Evolutionary conservation across 2,797 vertebrate species (phyloP).

Genomic region (Cottoperca gobio): DNA sequence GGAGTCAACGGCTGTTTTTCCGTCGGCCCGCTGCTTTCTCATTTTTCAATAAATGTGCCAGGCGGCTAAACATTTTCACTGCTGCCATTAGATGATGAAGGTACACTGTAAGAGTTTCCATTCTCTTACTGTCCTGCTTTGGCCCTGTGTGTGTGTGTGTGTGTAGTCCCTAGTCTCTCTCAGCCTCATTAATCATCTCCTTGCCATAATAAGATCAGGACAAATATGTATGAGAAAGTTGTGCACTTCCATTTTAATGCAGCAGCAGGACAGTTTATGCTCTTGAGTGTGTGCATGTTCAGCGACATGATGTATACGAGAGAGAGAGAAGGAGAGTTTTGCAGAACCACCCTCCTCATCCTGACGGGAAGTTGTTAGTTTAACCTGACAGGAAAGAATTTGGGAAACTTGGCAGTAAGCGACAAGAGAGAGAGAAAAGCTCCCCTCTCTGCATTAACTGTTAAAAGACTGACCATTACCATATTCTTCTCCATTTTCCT

Average conservation of each 20-base stretch:
- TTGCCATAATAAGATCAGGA: conserved; percentile 58
- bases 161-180: conserved; percentile 17
- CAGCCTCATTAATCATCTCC: conserved; percentile 65
- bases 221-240: conserved; percentile 64
- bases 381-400: conserved; percentile 94
- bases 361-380: conserved; percentile 93
- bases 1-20: conserved; percentile 57
- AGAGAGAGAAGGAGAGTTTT: conserved; percentile 62
- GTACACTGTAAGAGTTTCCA: conserved; percentile 79
- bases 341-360: conserved; percentile 86
- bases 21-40: conserved; percentile 57
- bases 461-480: conserved; percentile 82
- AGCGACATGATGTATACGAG: conserved; percentile 41
- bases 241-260: conserved; percentile 42
- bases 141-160: conserved; percentile 27
- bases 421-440: conserved; percentile 74
- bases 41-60: conserved; percentile 69
- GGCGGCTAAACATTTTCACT: conserved; percentile 66
- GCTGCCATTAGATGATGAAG: conserved; percentile 75
- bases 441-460: conserved; percentile 78
- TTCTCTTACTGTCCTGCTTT: conserved; percentile 64
- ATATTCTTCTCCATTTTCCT: conserved; percentile 37
- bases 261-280: conserved; percentile 11
- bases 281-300: conserved; percentile 40
- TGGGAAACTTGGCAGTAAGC: conserved; percentile 86